Base-by-base conservation (phyloP, 2,888 invertebrate species). In the Chydorus sphaericus region DNA sequence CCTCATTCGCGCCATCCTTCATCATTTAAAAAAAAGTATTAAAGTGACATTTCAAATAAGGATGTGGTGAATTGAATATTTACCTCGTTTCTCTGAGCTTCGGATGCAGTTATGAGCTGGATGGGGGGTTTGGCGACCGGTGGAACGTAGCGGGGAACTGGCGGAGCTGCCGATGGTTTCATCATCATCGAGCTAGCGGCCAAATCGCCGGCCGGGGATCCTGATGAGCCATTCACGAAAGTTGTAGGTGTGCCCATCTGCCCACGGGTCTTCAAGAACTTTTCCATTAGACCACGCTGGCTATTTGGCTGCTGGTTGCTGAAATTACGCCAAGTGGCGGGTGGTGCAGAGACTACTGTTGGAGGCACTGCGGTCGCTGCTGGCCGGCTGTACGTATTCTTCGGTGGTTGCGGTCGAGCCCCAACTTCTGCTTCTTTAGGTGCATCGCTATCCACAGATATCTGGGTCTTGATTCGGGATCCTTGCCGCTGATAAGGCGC, bases 271-370 rank as follows among this genome's bases (percentile, higher is more conserved):
- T 85, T 85, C 59, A 89, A 78, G 67, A 87, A 87, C 65, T 85
- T 78, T 65, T 88, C 84, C 89, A 89, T 89, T 28, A 88, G 76
- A 14, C 88, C 88, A 66, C 80, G 85, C 59, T 82, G 81, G 16
- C 78, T 51, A 29, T 33, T 29, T 18, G n/a, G n/a, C n/a, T 30
- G 26, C 8, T 52, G 57, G 39, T 39, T 52, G 29, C 53, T 57
- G 52, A 57, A 57, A 30, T 52, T 57, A 4, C 53, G 52, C 44
- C 44, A 44, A 14, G 44, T 44, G n/a, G n/a, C n/a, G n/a, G n/a
- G n/a, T n/a, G n/a, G n/a, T 28, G 49, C 11, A 5, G 44, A 11
- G 6, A 39, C 18, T 14, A 44, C 31, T 14, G 44, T 23, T 28
- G 44, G 18, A 16, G 16, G 23, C 4, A 14, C 44, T 6, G 26